Evolutionary conservation across 2,113 vertebrate species (phyloP).

Genomic region (Eublepharis macularius): DNA sequence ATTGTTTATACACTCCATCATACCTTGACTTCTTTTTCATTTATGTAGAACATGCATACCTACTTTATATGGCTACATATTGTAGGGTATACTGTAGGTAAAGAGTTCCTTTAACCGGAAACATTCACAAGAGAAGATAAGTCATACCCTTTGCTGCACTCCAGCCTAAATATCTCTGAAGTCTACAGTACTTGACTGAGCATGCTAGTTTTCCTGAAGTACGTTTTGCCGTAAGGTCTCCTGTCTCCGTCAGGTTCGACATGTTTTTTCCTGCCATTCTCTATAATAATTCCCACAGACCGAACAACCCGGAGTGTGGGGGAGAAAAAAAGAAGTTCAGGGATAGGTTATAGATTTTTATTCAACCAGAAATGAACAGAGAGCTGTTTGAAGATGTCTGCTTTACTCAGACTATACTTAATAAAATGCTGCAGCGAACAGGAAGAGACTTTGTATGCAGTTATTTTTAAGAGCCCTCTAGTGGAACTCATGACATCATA

Average conservation of each 20-base stretch:
- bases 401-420: neutral
- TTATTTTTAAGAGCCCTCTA: neutral
- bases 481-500: neutral
- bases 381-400: conserved; percentile 3
- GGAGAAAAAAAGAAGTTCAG: conserved; percentile 60
- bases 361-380: conserved; percentile 62
- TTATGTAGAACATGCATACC: neutral
- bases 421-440: neutral
- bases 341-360: conserved; percentile 68
- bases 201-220: conserved; percentile 64
- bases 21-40: neutral
- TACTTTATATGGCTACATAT: neutral
- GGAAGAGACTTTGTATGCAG: neutral
- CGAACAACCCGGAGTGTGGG: conserved; percentile 42
- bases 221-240: conserved; percentile 56
- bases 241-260: conserved; percentile 56
- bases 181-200: neutral
- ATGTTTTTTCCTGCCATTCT: conserved; percentile 72
- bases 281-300: conserved; percentile 69
- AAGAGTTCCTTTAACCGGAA: neutral
- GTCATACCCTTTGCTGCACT: conserved; percentile 1
- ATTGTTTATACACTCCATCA: too few species aligned
- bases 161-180: conserved; percentile 22
- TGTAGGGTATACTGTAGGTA: too few species aligned
- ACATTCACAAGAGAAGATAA: conserved; percentile 11